Evolutionary conservation across 2,888 invertebrate species (phyloP).

Genomic region (Margaritifera margaritifera): DNA sequence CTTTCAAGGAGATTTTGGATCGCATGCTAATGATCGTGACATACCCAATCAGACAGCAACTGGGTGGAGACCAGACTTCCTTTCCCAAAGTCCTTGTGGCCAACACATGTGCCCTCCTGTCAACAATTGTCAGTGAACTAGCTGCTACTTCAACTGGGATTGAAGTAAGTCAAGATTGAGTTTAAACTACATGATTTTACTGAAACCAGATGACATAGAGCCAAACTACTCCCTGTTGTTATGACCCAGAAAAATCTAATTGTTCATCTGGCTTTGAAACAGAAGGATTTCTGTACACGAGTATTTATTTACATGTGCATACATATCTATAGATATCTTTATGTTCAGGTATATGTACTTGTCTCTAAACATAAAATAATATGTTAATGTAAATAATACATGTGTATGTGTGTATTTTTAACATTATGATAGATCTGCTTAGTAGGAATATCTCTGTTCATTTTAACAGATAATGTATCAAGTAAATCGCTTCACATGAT

Average conservation of each 20-base stretch:
- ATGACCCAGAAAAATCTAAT: no score
- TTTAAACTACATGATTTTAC: background rate
- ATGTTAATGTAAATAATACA: background rate
- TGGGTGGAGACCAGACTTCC: conserved; percentile 74
- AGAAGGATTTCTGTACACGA: background rate
- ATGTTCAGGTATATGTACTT: background rate
- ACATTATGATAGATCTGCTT: background rate
- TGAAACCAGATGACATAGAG: background rate
- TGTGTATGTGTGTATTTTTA: background rate
- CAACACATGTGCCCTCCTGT: conserved; percentile 77
- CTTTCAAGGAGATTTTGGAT: conserved; percentile 87
- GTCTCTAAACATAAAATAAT: background rate
- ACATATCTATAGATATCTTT: background rate
- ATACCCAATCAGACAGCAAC: conserved; percentile 81
- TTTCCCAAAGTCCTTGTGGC: conserved; percentile 75
- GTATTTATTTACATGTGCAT: background rate
- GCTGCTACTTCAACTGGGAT: conserved; percentile 83
- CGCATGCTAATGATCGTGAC: conserved; percentile 87
- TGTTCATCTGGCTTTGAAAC: background rate
- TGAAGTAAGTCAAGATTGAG: conserved; percentile 76
- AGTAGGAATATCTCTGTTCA: no score
- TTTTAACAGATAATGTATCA: no score
- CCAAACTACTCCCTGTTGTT: no score
- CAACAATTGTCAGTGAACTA: conserved; percentile 90
- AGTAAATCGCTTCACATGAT: no score